Base-by-base conservation (phyloP, 2,888 invertebrate genomes). In the Synanthedon myopaeformis region DNA sequence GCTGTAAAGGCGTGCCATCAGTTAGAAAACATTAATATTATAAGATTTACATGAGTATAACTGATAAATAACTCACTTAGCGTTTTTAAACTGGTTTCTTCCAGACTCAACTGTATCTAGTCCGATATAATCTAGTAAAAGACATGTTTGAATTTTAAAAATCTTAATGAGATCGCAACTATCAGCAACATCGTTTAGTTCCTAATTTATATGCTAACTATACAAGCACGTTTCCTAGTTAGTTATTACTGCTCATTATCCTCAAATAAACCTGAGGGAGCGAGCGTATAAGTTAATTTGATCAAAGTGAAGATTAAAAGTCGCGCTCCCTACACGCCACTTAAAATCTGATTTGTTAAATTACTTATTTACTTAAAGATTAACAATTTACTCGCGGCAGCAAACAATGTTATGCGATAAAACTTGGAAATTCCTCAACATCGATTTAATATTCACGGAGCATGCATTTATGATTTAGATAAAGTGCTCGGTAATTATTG, bases 331-430 rank as follows among this genome's bases (percentile, higher is more conserved):
- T 65, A 60, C 60, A 63, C 64, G 62, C 69, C 70, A 71, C 74
- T 77, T 77, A 77, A 74, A 74, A 74, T 71, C 73, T 74, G 72
- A 75, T 78, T 79, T 68, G 74, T 77, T 71, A 70, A 76, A 75
- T 74, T 73, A 72, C 76, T 73, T 77, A 78, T 82, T 80, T 79
- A 76, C 73, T 75, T 68, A 71, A 70, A 64, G 66, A 70, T 62
- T 61, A 62, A 64, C 61, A 59, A 64, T 65, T 63, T 65, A 57
- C 61, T 63, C 19, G 49, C n/a, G 45, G 45, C 45, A 14, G 45
- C 45, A 45, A 45, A 45, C 45, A 45, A 45, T 45, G 45, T 45
- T 45, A 23, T 23, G 13, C 45, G 45, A 45, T 45, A 45, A 45
- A 13, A 6, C 13, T 45, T 45, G 14, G 6, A 45, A 45, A 45